Evolutionary conservation across 2,797 vertebrate genomes (phyloP), one percentile per base, ranked within the genome.

Genomic region (Myotis vivesi): DNA sequence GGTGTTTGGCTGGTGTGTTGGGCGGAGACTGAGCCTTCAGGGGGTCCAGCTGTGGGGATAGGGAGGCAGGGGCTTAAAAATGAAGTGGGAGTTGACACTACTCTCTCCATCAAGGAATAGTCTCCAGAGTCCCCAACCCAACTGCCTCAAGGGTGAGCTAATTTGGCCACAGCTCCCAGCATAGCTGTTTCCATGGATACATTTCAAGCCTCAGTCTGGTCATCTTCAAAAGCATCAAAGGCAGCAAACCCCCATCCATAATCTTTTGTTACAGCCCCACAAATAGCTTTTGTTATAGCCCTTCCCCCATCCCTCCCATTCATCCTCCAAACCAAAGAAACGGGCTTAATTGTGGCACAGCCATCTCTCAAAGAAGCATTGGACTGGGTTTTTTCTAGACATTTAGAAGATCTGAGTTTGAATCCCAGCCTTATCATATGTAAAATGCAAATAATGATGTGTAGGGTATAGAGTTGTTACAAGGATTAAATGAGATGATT

Each of bases 221-320:
- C 96, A 97, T 97, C 95, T 95, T 97, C 92, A 97, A 97, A 96
- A 94, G 92, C 96, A 96, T 96, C 97, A 95, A 96, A 97, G 90
- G 96, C 96, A 95, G 73, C 91, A 85, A 91, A 71, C 86, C 89
- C 89, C 83, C 77, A 82, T 96, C 96, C 96, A 72, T 93, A 96
- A 96, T 96, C 97, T 97, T 97, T 97, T 97, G 95, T 97, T 93
- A 44, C 41, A 55, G 82, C 57, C 53, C 66, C 84, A 96, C 97
- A 96, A 95, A 95, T 71, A 91, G 95, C 97, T 92, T 97, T 95
- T 97, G 96, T 97, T 93, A 44, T 49, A 36, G 38, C 51, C 85
- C 95, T 92, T 73, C 76, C 75, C 86, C 94, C 76, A 71, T 41
- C 55, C 33, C 53, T 89, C 92, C 73, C 55, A 73, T 72, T 71